phyloP scores from a whole-genome alignment of 1,140 invertebrate species.

The Apis mellifera region Amel_HAv3.1 CM009934.2:9890001-9890500 shows the following conservation, averaged over 20 bases:
- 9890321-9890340: constrained; percentile 29
- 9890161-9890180: neutral
- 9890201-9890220: neutral
- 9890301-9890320: constrained; percentile 26
- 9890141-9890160: neutral
- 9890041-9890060: no score
- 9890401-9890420: constrained; percentile 35
- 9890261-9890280: constrained; percentile 33
- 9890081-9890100: neutral
- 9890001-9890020: no score
- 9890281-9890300: neutral
- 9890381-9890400: constrained; percentile 14
- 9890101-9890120: neutral
- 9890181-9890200: neutral
- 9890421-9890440: constrained; percentile 51
- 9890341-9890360: constrained; percentile 39
- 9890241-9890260: constrained; percentile 65
- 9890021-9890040: no score
- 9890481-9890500: neutral
- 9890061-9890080: no score
- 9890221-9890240: constrained; percentile 64
- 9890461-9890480: constrained; percentile 11
- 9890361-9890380: neutral
- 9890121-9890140: no score
- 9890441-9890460: constrained; percentile 46